These are phyloP conservation scores for Haplochromis burtoni DNA, from an alignment of 2,113 vertebrate genomes.

Conservation along the genomic window DNA sequence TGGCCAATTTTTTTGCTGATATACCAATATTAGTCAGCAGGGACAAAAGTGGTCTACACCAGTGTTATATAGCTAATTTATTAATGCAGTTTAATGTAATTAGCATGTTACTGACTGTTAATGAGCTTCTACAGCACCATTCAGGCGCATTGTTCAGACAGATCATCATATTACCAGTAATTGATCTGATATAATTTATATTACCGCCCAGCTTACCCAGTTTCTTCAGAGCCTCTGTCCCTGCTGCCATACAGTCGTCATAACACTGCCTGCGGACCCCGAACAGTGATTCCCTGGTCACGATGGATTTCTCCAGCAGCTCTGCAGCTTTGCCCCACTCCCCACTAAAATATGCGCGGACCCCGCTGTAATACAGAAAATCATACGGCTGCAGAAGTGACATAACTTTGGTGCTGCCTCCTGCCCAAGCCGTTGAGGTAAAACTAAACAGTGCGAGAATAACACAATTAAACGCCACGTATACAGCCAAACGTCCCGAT, in stretches of 20 bases:
- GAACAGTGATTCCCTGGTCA: constrained; percentile 68
- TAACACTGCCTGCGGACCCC: constrained; percentile 64
- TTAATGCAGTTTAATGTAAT: neutral
- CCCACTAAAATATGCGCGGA: constrained; percentile 78
- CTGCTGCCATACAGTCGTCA: constrained; percentile 54
- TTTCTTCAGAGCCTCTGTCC: constrained; percentile 13
- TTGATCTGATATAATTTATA: neutral
- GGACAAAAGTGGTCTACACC: neutral
- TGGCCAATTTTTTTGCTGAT: neutral
- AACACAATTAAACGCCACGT: constrained; percentile 67
- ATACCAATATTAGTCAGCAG: neutral
- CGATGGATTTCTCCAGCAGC: constrained; percentile 78
- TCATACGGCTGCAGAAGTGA: constrained; percentile 72
- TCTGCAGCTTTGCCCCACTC: constrained; percentile 83
- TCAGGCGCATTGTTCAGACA: neutral
- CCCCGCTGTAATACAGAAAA: constrained; percentile 80
- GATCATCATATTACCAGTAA: neutral
- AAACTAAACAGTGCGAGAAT: neutral
- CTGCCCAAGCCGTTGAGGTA: neutral
- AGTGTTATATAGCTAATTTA: neutral
- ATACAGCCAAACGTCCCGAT: constrained; percentile 30
- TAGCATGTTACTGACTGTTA: neutral
- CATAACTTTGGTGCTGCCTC: neutral
- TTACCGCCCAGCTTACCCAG: constrained; percentile 35
- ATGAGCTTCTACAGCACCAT: neutral